phyloP scores from a whole-genome alignment of 2,113 vertebrate genomes.

The Lipophrys pholis region DNA sequence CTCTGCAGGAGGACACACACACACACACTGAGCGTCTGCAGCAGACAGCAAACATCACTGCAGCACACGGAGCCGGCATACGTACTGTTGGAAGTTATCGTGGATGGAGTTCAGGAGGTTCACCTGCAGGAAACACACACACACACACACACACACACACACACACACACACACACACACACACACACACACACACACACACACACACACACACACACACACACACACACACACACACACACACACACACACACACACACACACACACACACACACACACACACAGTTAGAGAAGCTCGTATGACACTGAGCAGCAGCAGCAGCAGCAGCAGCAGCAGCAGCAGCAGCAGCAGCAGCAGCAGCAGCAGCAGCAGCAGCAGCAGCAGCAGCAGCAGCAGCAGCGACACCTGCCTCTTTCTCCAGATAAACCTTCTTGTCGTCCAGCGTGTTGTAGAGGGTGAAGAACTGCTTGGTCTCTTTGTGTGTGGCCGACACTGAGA shows the following conservation, averaged over 20 bases:
- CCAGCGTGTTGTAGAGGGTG: constrained; percentile 97
- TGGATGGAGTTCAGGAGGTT: constrained; percentile 97
- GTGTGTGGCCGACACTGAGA: constrained; percentile 95
- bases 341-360: no score
- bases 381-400: no score
- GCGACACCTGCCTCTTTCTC: constrained; percentile 91
- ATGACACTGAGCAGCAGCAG: no score
- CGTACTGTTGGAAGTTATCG: constrained; percentile 99
- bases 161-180: no score
- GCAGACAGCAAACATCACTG: no score
- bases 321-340: no score
- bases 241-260: no score
- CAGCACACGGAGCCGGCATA: neutral
- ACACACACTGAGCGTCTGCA: no score
- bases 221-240: neutral
- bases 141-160: neutral
- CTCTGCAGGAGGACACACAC: constrained; percentile 77
- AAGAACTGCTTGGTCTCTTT: constrained; percentile 99
- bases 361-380: neutral
- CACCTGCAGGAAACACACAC: constrained; percentile 80
- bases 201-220: no score
- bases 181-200: no score
- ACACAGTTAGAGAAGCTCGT: no score
- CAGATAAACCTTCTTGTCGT: constrained; percentile 98
- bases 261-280: no score